Evolutionary conservation across 2,113 vertebrate species (phyloP), one percentile per base, ranked within the genome.

Genomic region (Peucedramus taeniatus): DNA sequence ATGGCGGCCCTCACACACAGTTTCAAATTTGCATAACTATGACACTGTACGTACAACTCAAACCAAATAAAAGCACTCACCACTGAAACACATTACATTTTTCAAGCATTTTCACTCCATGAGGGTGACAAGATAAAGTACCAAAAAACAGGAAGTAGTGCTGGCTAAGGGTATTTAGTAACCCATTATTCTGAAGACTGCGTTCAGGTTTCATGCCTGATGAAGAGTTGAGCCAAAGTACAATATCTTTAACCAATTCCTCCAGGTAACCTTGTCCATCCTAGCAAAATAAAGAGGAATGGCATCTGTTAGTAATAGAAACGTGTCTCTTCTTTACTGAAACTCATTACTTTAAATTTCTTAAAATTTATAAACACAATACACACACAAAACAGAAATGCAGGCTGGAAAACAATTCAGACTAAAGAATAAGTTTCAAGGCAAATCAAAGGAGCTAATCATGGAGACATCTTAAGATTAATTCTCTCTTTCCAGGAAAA

Each of bases 61-160:
- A 92, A 68, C 6, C 12, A 16, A 74, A 78, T 30, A 79, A 54
- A 33, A 44, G 30, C 47, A 97, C 99, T 98, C 92, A 99, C 99
- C 99, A 99, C 85, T 99, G 99, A 98, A 99, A 99, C 94, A 99
- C 99, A 78, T 98, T 98, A 97, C 99, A 99, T 98, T 99, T 99
- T 98, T 99, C 99, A 90, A 99, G 98, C 98, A 99, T 98, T 98
- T 99, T 99, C 90, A 99, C 99, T 86, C 99, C 99, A 82, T 99
- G 98, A 44, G 99, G 99, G 91, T 99, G 98, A 84, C 99, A 99
- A 83, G 99, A 99, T n/a, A 99, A 98, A 17, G 99, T 99, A 95
- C 99, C 99, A 93, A 99, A 98, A 98, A 99, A 99, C 64, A 99
- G 98, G 95, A 99, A 99, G 98, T 99, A 99, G 98, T 99, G 98